A percentile compares a stretch with the other conserved stretches of the same genome.
These are phyloP conservation scores for Takifugu rubripes DNA, from an alignment of 2,797 vertebrate species.

Conservation along the genomic window DNA sequence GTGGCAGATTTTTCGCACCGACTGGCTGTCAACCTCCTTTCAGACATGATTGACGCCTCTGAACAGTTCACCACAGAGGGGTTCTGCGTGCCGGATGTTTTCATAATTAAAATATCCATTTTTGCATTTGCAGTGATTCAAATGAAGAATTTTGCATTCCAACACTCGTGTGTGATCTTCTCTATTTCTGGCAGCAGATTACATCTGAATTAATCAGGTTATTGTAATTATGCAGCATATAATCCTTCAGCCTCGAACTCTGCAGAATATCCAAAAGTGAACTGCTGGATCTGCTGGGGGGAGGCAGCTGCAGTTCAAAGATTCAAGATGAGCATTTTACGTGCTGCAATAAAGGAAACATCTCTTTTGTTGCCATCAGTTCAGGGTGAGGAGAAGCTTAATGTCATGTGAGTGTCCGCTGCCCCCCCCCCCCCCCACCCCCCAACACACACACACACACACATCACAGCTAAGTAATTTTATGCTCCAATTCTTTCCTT, in stretches of 20 bases:
- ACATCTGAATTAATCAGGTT: conserved; percentile 35
- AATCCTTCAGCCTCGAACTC: conserved; percentile 10
- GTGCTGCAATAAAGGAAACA: conserved; percentile 28
- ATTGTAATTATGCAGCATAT: conserved; percentile 25
- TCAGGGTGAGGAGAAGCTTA: conserved; percentile 35
- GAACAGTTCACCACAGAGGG: not conserved
- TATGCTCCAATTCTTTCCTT: conserved; percentile 75
- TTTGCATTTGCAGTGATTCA: conserved; percentile 5
- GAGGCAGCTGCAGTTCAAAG: conserved; percentile 11
- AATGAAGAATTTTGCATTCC: conserved; percentile 12
- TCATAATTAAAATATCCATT: conserved; percentile 26
- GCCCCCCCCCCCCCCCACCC: conserved; percentile 44
- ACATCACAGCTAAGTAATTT: conserved; percentile 56
- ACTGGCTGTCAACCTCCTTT: not conserved
- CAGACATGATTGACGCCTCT: conserved; percentile 18
- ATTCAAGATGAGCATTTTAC: conserved; percentile 19
- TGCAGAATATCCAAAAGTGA: conserved; percentile 14
- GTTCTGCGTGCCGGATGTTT: not conserved
- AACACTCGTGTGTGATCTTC: not conserved
- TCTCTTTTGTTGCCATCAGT: conserved; percentile 43
- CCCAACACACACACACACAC: no score
- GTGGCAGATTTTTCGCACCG: conserved; percentile 18
- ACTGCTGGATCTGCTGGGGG: not conserved
- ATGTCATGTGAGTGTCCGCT: conserved; percentile 53
- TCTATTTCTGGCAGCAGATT: conserved; percentile 29